Evolutionary conservation across 2,113 vertebrate genomes (phyloP), one percentile per base, ranked within the genome.

Genomic region (Quiscalus mexicanus): DNA sequence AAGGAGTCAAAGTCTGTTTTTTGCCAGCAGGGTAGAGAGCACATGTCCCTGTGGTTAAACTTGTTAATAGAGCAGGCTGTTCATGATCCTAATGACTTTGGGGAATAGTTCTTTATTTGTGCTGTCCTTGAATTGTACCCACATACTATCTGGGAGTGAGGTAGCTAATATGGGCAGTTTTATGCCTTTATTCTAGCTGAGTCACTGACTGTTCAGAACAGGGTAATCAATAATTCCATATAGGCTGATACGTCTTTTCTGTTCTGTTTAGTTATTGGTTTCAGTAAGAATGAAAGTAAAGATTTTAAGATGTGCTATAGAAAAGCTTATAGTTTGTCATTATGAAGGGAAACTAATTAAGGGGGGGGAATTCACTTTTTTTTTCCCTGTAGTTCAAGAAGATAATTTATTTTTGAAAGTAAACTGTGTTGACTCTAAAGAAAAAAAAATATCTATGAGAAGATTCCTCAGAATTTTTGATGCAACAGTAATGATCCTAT

Each of bases 31-130:
- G 21, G 8, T 39, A 84, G 55, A 39, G 30, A 39, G 12, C 28
- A 55, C 0, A 0, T 49, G 28, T 62, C 28, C 31, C 4, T 53
- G 44, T 6, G 5, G 15, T n/a, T 82, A 52, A 82, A 52, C 23
- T 28, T 77, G 12, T 64, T 56, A 2, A 3, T 41, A 41, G 7
- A 87, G 19, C 21, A 87, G 53, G 2, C 30, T 82, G 44, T 52
- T 4, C 18, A 30, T 56, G 24, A 76, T 44, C 16, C 10, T 53
- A 79, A 45, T 30, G 31, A 10, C 78, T 64, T 79, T 82, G 15
- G 22, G 27, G 22, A 94, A 58, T 19, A 63, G 16, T 47, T 22
- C 11, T 27, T 81, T 42, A 28, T 82, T 64, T 4, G 2, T 52
- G 22, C 15, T 50, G 18, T 63, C 52, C 42, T 84, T 84, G 27